Evolutionary conservation across 2,797 vertebrate species (phyloP).

Genomic region (Hypotaenidia philippensis): DNA sequence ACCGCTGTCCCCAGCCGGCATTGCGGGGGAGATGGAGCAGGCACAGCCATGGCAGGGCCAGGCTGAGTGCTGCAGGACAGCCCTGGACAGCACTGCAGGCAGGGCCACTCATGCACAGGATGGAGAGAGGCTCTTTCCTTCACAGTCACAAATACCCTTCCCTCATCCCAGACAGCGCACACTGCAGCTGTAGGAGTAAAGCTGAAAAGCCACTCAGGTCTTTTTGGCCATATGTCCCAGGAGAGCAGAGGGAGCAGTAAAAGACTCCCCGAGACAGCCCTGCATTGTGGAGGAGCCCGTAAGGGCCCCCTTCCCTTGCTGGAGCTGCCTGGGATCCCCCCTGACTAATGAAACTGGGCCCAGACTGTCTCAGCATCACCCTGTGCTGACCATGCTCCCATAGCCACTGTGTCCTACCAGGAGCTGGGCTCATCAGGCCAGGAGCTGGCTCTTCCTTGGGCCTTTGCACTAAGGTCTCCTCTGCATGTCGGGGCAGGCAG

Average conservation of each 20-base stretch:
- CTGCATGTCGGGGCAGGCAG: neutral
- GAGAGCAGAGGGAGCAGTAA: neutral
- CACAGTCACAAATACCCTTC: neutral
- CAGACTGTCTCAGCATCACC: neutral
- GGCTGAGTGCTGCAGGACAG: neutral
- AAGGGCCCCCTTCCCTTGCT: neutral
- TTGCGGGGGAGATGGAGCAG: neutral
- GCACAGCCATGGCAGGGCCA: rapidly evolving
- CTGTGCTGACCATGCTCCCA: rapidly evolving
- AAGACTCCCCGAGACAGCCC: neutral
- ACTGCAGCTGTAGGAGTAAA: neutral
- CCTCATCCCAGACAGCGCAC: rapidly evolving
- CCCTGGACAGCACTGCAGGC: neutral
- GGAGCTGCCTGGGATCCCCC: neutral
- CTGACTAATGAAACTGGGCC: neutral
- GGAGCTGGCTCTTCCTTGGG: neutral
- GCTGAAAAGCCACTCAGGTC: neutral
- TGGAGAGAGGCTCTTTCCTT: neutral
- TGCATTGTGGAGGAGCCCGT: rapidly evolving
- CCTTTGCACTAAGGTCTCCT: neutral
- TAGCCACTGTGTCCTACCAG: rapidly evolving
- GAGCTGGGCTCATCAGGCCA: neutral
- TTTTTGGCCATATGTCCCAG: neutral
- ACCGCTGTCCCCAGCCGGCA: neutral
- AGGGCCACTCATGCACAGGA: neutral